Base-by-base conservation (phyloP, 2,888 invertebrate genomes). In the Malachius bipustulatus region DNA sequence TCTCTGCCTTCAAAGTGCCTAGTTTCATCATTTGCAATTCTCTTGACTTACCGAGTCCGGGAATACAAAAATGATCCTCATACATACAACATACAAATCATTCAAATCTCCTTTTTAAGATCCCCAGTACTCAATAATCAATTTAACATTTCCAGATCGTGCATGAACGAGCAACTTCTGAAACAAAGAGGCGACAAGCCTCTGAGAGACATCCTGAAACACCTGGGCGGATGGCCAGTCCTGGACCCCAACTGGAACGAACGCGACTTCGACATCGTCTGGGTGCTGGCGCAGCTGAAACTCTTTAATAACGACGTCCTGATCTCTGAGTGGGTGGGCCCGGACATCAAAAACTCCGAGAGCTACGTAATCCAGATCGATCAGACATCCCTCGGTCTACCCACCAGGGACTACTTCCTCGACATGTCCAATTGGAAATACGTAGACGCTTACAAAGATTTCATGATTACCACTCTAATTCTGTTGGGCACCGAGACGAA, bases 271-370 rank as follows among this genome's bases (percentile, higher is more conserved):
- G 75, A 83, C 52, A 79, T 83, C 75, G 64, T 82, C 28, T 73
- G 70, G 52, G 62, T 82, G 39, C 74, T 84, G 56, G 85, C 83
- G 1, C 73, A 75, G 40, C 55, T 87, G 10, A 68, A 85, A 36
- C 66, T 83, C 16, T 84, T 77, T 54, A 90, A 90, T 59, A 89
- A 88, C 52, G 85, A 87, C 43, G 78, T 89, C 38, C 65, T 91
- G 1, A 73, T 91, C 45, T 79, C 87, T 0, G 78, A 85, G 56
- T 85, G 84, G 82, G 85, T 93, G 26, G 89, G 88, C 8, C 85
- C 91, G 0, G 93, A 96, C 57, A 88, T 93, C 37, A 88, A 88
- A 57, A 87, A 93, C 60, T 90, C 93, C 4, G 81, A 87, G 51
- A 77, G 82, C 52, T 87, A 90, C 60, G 77, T 93, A 4, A 82